Evolutionary conservation across 1,140 invertebrate genomes (phyloP).

Genomic region (Bombus soroeensis): DNA sequence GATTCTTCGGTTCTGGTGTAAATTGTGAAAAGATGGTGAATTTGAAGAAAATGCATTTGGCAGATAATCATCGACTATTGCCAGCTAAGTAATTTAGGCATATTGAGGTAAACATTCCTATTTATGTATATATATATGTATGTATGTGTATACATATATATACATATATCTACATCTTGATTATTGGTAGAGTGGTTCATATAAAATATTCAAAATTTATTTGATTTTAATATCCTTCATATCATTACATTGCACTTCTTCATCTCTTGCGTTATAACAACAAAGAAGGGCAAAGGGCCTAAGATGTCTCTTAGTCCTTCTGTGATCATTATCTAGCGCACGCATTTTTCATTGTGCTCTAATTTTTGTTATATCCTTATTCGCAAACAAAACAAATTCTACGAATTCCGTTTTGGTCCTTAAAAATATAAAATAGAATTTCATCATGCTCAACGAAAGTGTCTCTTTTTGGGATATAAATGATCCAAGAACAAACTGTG

Average conservation of each 20-base stretch:
- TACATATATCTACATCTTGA: slow-evolving; percentile 42
- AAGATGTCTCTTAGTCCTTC: slow-evolving; percentile 24
- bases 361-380: slow-evolving; percentile 36
- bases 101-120: slow-evolving; percentile 65
- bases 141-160: background rate
- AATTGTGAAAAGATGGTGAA: slow-evolving; percentile 65
- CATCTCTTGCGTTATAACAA: slow-evolving; percentile 37
- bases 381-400: slow-evolving; percentile 3
- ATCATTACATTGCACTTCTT: slow-evolving; percentile 54
- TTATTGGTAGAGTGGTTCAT: slow-evolving; percentile 51
- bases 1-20: slow-evolving; percentile 58
- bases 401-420: background rate
- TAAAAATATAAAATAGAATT: slow-evolving; percentile 6
- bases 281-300: slow-evolving; percentile 31
- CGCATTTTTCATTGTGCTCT: slow-evolving; percentile 53
- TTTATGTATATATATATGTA: slow-evolving; percentile 27
- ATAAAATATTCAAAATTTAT: slow-evolving; percentile 47
- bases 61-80: slow-evolving; percentile 65
- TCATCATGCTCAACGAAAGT: slow-evolving; percentile 38
- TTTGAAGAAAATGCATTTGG: slow-evolving; percentile 66
- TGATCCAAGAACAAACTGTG: background rate
- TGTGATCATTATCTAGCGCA: slow-evolving; percentile 34
- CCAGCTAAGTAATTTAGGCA: slow-evolving; percentile 72
- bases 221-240: slow-evolving; percentile 56
- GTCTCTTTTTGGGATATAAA: slow-evolving; percentile 29